These are phyloP conservation scores for Myiozetetes cayanensis DNA, from an alignment of 2,113 vertebrate species.

Conservation along the genomic window DNA sequence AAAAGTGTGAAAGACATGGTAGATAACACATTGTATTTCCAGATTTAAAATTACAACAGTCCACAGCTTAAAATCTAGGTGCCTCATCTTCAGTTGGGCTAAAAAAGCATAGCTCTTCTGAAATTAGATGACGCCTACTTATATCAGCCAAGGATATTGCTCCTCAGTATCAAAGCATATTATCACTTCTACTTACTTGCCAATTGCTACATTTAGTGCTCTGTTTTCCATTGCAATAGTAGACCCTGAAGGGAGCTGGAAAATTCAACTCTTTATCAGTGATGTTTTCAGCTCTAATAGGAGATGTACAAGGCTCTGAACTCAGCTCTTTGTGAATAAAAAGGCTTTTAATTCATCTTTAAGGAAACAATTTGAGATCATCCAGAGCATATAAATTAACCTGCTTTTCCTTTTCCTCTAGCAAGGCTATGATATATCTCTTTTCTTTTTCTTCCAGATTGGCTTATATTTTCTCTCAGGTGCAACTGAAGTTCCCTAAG, in stretches of 20 bases:
- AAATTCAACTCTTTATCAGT: neutral
- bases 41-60: neutral
- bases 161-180: conserved; percentile 8
- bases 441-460: conserved; percentile 50
- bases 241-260: neutral
- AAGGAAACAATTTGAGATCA: conserved; percentile 43
- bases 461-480: conserved; percentile 56
- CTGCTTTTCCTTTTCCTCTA: conserved; percentile 39
- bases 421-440: neutral
- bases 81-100: neutral
- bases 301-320: neutral
- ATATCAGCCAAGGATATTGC: neutral
- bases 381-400: conserved; percentile 21
- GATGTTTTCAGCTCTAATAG: neutral
- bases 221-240: neutral
- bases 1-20: neutral
- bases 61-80: neutral
- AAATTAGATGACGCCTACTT: neutral
- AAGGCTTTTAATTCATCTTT: conserved; percentile 43
- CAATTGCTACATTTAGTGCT: neutral
- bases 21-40: neutral
- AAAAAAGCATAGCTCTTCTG: neutral
- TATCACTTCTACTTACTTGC: neutral
- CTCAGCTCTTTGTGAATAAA: conserved; percentile 23
- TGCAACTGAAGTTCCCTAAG: conserved; percentile 54